Evolutionary conservation across 2,797 vertebrate genomes (phyloP).

Genomic region (Chloroceryle inda): DNA sequence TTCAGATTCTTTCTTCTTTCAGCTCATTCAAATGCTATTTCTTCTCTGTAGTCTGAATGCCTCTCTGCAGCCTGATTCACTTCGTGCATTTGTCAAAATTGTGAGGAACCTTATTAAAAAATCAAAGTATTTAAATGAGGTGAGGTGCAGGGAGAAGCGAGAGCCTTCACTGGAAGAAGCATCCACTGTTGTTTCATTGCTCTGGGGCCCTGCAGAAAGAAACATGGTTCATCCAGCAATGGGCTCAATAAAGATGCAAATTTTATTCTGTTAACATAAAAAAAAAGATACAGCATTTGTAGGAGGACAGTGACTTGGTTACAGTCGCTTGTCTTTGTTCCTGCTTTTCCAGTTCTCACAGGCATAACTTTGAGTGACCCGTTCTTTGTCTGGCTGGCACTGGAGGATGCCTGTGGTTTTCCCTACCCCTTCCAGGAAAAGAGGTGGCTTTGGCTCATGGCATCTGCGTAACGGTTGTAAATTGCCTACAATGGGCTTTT

Average conservation of each 20-base stretch:
- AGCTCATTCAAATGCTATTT: not conserved
- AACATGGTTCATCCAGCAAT: not conserved
- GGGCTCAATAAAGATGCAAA: constrained; percentile 45
- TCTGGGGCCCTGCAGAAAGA: not conserved
- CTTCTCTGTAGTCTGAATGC: not conserved
- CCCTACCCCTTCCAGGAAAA: not conserved
- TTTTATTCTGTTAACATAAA: constrained; percentile 44
- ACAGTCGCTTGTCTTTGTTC: not conserved
- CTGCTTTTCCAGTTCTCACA: not conserved
- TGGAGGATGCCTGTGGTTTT: not conserved
- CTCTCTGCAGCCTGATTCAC: not conserved
- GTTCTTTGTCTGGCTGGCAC: not conserved
- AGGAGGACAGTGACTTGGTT: not conserved
- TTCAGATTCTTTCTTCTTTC: not conserved
- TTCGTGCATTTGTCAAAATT: not conserved
- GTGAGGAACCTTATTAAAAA: not conserved
- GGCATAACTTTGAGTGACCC: not conserved
- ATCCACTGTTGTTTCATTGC: not conserved
- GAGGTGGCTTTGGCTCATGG: constrained; percentile 8
- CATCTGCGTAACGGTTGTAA: not conserved
- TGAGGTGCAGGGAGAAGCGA: not conserved
- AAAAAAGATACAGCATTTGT: not conserved
- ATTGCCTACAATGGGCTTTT: not conserved
- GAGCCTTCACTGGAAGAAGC: not conserved
- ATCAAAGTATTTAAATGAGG: not conserved